Percentiles rank a stretch among this genome's conserved stretches.
phyloP scores from a whole-genome alignment of 2,888 invertebrate genomes.

The Steromphala cineraria region DNA sequence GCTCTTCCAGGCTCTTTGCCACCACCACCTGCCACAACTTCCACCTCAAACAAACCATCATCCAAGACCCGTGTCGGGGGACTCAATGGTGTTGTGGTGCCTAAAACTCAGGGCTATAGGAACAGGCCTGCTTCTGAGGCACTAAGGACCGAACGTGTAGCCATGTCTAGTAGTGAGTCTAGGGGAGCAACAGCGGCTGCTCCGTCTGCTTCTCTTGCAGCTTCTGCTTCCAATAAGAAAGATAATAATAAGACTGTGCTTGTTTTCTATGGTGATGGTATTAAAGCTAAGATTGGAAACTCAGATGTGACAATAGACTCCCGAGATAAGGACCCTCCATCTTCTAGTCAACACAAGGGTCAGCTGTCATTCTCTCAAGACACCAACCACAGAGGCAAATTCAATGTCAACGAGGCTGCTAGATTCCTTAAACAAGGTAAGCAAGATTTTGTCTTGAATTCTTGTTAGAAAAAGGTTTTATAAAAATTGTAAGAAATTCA shows the following conservation, averaged over 20 bases:
- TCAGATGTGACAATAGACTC: constrained; percentile 7
- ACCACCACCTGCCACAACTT: not conserved
- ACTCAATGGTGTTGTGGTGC: constrained; percentile 39
- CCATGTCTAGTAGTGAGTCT: constrained; percentile 6
- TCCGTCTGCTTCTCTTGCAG: constrained; percentile 38
- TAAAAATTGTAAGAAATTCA: no score
- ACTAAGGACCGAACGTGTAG: constrained; percentile 19
- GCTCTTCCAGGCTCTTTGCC: not conserved
- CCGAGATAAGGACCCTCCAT: constrained; percentile 11
- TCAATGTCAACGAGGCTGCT: constrained; percentile 49
- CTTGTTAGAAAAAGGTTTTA: no score
- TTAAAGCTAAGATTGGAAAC: not conserved
- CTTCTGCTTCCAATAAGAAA: constrained; percentile 27
- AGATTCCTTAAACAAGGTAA: constrained; percentile 48
- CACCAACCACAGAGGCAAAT: constrained; percentile 29
- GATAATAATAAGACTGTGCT: constrained; percentile 16
- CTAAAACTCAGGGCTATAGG: constrained; percentile 23
- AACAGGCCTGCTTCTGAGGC: constrained; percentile 22
- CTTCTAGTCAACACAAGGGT: not conserved
- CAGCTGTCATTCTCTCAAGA: constrained; percentile 7
- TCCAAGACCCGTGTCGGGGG: constrained; percentile 30
- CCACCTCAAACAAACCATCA: not conserved
- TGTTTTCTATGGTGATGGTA: constrained; percentile 18
- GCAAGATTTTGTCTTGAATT: constrained; percentile 6
- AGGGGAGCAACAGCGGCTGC: constrained; percentile 22